These are phyloP conservation scores for Platyura marginata DNA, from an alignment of 1,140 invertebrate species.

Conservation along the genomic window DNA sequence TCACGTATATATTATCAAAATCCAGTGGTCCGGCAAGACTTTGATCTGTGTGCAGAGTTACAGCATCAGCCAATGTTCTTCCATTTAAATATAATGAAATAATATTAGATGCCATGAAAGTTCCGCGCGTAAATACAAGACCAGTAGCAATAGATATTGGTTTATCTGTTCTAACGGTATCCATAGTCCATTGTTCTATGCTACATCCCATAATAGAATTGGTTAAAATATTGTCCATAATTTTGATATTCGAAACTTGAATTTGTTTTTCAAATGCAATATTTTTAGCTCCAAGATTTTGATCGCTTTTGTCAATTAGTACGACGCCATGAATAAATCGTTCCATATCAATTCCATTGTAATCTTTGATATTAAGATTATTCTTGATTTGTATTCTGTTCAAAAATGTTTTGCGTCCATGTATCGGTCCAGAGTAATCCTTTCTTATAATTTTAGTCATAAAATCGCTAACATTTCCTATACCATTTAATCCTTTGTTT, in stretches of 20 bases:
- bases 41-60: background rate
- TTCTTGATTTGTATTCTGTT: slow-evolving; percentile 10
- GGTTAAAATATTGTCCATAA: background rate
- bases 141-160: slow-evolving; percentile 7
- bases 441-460: background rate
- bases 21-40: background rate
- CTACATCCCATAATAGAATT: background rate
- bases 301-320: slow-evolving; percentile 11
- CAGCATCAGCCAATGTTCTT: slow-evolving; percentile 1
- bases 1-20: background rate
- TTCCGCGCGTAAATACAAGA: background rate
- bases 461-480: background rate
- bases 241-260: slow-evolving; percentile 4
- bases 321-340: slow-evolving; percentile 11
- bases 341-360: slow-evolving; percentile 10
- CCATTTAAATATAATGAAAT: background rate
- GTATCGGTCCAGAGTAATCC: background rate
- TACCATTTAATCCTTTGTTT: background rate
- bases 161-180: slow-evolving; percentile 12
- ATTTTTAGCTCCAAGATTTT: slow-evolving; percentile 6
- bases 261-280: slow-evolving; percentile 6
- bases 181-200: slow-evolving; percentile 10
- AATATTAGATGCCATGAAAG: background rate
- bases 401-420: slow-evolving; percentile 3
- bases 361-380: slow-evolving; percentile 8